Evolutionary conservation across 1,140 invertebrate genomes (phyloP), one percentile per base, ranked within the genome.

Genomic region (Melipona quadrifasciata): DNA sequence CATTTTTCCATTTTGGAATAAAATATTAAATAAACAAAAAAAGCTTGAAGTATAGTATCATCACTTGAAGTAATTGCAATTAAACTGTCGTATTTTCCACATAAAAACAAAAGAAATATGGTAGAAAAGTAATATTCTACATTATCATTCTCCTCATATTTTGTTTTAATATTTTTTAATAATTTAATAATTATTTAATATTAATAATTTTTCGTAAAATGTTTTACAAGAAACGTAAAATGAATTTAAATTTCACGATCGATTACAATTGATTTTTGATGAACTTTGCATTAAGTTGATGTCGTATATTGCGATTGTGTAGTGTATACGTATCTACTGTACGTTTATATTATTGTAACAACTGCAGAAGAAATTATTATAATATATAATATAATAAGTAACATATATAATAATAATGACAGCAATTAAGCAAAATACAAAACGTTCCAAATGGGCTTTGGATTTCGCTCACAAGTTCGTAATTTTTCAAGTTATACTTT

Each of bases 401-500:
- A 71, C n/a, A 27, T 34, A 64, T 71, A 10, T 51, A 31, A 73
- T 73, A 61, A 87, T 68, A 68, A 89, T 80, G 78, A 91, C 88
- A 68, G 76, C 92, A 74, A 86, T 79, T 67, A 94, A 93, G 73
- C 93, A 92, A 85, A 91, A 79, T 83, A 86, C 87, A 10, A 95
- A 93, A 90, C 95, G 93, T 82, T 91, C 92, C 10, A 95, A 95
- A 84, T 95, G 95, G 95, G 90, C 95, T 17, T 77, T 95, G 47
- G 95, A 95, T 87, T 95, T 95, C 80, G 90, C 93, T 58, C 91
- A 94, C 80, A 95, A 94, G 95, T 95, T 91, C 16, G 91, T 93
- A 87, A 81, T 53, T 55, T 74, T 65, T 68, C 21, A 75, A 84
- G 31, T 84, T 55, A 27, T 39, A 64, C 68, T 47, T 71, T 84